These are phyloP conservation scores for Danio jaintianensis DNA, from an alignment of 2,797 vertebrate genomes.

Conservation along the genomic window DNA sequence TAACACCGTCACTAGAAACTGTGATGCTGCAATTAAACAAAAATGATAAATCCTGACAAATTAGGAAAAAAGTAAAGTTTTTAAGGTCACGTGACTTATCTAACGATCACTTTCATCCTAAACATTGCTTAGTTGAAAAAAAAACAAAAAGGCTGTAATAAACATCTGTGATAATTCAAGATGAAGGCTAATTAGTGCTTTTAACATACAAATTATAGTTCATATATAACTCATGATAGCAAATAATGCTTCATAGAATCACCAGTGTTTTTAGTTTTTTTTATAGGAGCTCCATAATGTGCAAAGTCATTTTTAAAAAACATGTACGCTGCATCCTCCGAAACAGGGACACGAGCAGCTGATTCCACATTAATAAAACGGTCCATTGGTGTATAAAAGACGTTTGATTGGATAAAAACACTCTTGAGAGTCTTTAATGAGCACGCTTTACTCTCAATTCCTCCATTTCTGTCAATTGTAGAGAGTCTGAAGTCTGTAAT, in stretches of 20 bases:
- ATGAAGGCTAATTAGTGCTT: conserved; percentile 2
- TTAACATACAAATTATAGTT: neutral
- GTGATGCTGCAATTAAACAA: neutral
- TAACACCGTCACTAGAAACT: too few species aligned
- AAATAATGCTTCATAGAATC: neutral
- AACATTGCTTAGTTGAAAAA: neutral
- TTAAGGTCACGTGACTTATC: neutral
- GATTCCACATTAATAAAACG: conserved; percentile 10
- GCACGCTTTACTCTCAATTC: neutral
- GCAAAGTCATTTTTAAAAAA: conserved; percentile 35
- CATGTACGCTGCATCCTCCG: conserved; percentile 2
- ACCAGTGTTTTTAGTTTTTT: conserved; percentile 21
- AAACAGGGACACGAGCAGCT: conserved; percentile 22
- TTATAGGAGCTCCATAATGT: neutral
- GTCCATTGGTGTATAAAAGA: neutral
- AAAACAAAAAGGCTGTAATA: neutral
- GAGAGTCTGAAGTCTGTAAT: conserved; percentile 8
- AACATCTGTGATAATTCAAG: neutral
- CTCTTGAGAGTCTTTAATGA: conserved; percentile 1
- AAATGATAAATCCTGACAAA: neutral
- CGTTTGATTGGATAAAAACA: conserved; percentile 36
- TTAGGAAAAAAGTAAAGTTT: neutral
- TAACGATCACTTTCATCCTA: neutral
- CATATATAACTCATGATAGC: neutral
- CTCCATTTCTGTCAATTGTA: neutral